Conservation (phyloP, 2,113 vertebrate species). For the Euleptes europaea region DNA sequence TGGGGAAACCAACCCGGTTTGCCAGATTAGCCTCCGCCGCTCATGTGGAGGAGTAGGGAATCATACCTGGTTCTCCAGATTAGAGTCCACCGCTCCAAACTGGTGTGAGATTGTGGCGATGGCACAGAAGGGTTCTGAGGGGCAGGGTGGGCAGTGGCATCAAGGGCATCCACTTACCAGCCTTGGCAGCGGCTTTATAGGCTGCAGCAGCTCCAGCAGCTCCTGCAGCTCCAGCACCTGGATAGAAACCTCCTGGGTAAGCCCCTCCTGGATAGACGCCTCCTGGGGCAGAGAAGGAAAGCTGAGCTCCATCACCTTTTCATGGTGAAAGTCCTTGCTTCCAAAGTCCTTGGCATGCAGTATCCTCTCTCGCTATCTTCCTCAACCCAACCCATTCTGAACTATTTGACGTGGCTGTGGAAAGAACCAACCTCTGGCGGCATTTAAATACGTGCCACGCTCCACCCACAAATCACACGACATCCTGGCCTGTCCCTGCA, state of each 20-base stretch:
- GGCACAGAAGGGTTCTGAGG: too few species aligned
- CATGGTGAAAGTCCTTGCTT: neutral
- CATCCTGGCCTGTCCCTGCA: neutral
- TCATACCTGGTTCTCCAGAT: too few species aligned
- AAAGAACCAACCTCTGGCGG: neutral
- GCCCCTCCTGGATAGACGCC: slow-evolving; percentile 51
- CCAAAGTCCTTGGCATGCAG: neutral
- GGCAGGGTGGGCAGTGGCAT: too few species aligned
- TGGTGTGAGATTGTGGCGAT: too few species aligned
- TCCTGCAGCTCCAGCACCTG: slow-evolving; percentile 38
- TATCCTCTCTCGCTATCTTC: too few species aligned
- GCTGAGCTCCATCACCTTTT: neutral
- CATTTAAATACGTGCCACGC: neutral
- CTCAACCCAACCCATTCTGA: neutral
- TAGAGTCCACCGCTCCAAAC: too few species aligned
- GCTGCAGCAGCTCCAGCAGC: slow-evolving; percentile 61
- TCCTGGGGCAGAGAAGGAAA: slow-evolving; percentile 12
- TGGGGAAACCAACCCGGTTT: too few species aligned
- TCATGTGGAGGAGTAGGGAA: too few species aligned
- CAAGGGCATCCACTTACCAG: slow-evolving; percentile 64
- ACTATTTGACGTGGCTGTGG: slow-evolving; percentile 14
- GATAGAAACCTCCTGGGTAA: slow-evolving; percentile 59
- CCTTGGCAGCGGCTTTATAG: slow-evolving; percentile 77
- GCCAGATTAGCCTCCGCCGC: too few species aligned
- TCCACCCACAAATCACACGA: neutral